Conservation (phyloP, 2,888 invertebrate species). For the Ariolimax columbianus region DNA sequence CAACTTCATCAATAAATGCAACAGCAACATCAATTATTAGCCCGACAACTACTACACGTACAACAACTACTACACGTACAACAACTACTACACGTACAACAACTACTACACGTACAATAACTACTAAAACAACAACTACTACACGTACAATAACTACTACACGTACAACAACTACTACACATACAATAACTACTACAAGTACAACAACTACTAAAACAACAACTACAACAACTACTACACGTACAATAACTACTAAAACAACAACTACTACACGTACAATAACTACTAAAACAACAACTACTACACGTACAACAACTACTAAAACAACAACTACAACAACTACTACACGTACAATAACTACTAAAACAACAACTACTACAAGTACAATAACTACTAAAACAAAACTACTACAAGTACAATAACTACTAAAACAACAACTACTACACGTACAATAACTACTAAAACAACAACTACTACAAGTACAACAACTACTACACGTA, state of each 20-base stretch:
- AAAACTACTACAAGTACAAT: background rate
- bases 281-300: background rate
- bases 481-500: no score
- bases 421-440: background rate
- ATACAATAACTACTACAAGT: background rate
- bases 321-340: background rate
- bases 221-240: background rate
- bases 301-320: background rate
- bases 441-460: background rate
- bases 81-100: no score
- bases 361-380: background rate
- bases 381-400: background rate
- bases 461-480: no score
- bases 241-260: background rate
- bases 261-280: background rate
- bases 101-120: background rate
- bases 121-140: background rate
- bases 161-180: background rate
- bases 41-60: no score
- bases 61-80: no score
- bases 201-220: background rate
- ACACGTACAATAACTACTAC: background rate
- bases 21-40: no score
- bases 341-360: background rate
- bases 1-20: no score